Base-by-base conservation (phyloP, 2,113 vertebrate genomes). In the Pungitius pungitius region DNA sequence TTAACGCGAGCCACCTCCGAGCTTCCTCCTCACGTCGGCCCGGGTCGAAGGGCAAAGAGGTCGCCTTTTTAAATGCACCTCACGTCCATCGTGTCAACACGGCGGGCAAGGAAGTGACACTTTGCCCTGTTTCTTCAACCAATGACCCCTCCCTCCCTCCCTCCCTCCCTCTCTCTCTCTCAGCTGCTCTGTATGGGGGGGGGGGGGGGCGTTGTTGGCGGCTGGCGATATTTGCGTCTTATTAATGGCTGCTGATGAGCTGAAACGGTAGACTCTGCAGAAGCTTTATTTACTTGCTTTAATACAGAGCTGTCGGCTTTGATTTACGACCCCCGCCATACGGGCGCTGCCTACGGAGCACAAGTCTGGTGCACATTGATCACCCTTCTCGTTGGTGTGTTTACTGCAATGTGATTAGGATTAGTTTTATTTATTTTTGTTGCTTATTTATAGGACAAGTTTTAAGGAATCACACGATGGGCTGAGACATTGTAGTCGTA, bases 181-280 rank as follows among this genome's bases (percentile, higher is more conserved):
- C 1, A 42, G 40, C 57, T 30, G n/a, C n/a, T n/a, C n/a, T n/a
- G n/a, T n/a, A n/a, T n/a, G n/a, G n/a, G n/a, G n/a, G n/a, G n/a
- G n/a, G n/a, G n/a, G n/a, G 73, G 74, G 68, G 82, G 80, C 69
- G 77, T 83, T 72, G 49, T 67, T 64, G 69, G 69, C 27, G n/a
- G 60, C 78, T 84, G 84, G 88, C 86, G 86, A 88, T 87, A 92
- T 93, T 85, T 91, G 88, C 80, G 90, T 91, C 90, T 87, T 92
- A 87, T 85, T 91, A 90, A 90, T 81, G 88, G 89, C 85, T 92
- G 92, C 89, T 93, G 89, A 93, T 92, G 88, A 89, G 86, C 90
- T 91, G 91, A 92, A 90, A 91, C 90, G 85, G 87, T 85, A 91
- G 87, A 86, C 88, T 80, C 85, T 87, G 69, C 75, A 79, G 70